Evolutionary conservation across 2,797 vertebrate species (phyloP).

Genomic region (Myotis pilosus): DNA sequence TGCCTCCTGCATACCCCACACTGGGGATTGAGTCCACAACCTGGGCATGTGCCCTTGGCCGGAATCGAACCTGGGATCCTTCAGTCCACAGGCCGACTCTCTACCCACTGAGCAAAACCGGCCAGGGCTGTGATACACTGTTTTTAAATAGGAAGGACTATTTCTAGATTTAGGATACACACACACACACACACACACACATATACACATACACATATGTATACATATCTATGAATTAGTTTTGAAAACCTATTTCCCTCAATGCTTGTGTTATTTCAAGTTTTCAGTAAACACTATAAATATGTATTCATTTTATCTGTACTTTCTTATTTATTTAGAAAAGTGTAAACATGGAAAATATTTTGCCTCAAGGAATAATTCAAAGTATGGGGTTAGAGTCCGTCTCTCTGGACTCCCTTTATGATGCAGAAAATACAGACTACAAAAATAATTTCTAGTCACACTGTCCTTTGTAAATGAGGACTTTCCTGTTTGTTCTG

Average conservation of each 20-base stretch:
- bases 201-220: not conserved
- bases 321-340: slow-evolving; percentile 24
- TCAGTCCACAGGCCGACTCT: too few relatives aligned
- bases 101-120: too few relatives aligned
- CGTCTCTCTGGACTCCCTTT: slow-evolving; percentile 27
- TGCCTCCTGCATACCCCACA: too few relatives aligned
- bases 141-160: slow-evolving; percentile 5
- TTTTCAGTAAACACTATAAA: slow-evolving; percentile 23
- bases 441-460: slow-evolving; percentile 35
- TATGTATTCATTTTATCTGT: slow-evolving; percentile 22
- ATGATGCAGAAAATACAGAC: slow-evolving; percentile 38
- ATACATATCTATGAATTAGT: not conserved
- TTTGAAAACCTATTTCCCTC: not conserved
- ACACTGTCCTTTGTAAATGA: slow-evolving; percentile 15
- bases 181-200: too few relatives aligned
- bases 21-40: too few relatives aligned
- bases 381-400: slow-evolving; percentile 7
- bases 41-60: too few relatives aligned
- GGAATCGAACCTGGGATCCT: too few relatives aligned
- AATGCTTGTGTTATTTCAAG: slow-evolving; percentile 6
- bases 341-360: slow-evolving; percentile 27
- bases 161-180: slow-evolving; percentile 22
- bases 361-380: slow-evolving; percentile 51
- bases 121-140: not conserved
- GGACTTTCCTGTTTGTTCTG: slow-evolving; percentile 59